phyloP scores from a whole-genome alignment of 2,888 invertebrate species.

The Vannuccia rotundouncinata region DNA sequence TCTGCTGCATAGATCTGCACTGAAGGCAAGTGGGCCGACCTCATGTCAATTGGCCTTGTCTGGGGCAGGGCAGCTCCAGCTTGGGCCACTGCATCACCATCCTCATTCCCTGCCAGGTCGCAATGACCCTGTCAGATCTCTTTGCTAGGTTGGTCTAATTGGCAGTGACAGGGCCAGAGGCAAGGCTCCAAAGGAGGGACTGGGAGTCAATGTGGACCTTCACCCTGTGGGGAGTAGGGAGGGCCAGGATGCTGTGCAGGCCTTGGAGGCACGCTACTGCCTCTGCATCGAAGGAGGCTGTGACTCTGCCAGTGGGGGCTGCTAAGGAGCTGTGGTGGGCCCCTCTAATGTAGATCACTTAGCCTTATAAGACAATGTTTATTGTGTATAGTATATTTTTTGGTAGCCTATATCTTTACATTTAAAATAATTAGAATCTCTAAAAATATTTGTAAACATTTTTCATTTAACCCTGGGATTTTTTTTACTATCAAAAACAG shows the following conservation, averaged over 20 bases:
- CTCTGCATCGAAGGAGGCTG: background rate
- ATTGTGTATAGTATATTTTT: too few species aligned
- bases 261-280: background rate
- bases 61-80: background rate
- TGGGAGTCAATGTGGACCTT: background rate
- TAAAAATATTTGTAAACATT: too few species aligned
- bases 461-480: too few species aligned
- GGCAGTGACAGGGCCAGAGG: background rate
- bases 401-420: too few species aligned
- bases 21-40: background rate
- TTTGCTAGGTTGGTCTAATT: background rate
- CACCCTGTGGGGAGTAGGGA: background rate
- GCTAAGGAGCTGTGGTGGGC: too few species aligned
- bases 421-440: too few species aligned
- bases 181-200: background rate
- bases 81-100: background rate
- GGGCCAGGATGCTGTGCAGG: background rate
- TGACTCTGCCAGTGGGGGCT: too few species aligned
- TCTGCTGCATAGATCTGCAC: background rate
- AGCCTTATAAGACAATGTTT: too few species aligned
- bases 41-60: background rate
- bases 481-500: too few species aligned
- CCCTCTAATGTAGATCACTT: too few species aligned
- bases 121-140: background rate
- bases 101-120: background rate